These are phyloP conservation scores for Eriocheir sinensis DNA, from an alignment of 1,140 invertebrate species.

Conservation along the genomic window DNA sequence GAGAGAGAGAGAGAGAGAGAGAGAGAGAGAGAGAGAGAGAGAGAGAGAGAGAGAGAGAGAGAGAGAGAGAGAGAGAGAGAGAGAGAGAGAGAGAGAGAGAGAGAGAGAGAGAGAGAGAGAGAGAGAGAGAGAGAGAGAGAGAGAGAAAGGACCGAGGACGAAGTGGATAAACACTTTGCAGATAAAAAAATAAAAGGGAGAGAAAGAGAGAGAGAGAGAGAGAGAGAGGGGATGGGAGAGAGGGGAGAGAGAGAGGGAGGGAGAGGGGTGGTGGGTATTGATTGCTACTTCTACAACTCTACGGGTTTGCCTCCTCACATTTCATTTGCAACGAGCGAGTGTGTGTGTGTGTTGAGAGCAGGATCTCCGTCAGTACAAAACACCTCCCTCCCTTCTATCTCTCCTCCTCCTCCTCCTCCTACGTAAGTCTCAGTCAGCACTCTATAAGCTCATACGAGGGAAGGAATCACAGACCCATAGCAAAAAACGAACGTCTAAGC, in stretches of 20 bases:
- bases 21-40: neutral
- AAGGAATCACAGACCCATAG: neutral
- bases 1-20: no score
- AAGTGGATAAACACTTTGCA: no score
- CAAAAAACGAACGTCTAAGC: no score
- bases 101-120: no score
- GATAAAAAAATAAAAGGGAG: no score
- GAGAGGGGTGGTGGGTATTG: neutral
- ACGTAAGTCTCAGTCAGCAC: neutral
- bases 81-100: no score
- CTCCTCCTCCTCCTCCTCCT: neutral
- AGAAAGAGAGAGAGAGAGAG: neutral
- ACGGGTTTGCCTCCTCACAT: constrained; percentile 11
- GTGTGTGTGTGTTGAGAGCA: constrained; percentile 5
- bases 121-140: no score
- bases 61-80: no score
- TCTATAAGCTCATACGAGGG: neutral
- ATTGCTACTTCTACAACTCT: constrained; percentile 24
- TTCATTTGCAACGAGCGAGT: neutral
- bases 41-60: neutral
- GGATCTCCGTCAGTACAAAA: no score
- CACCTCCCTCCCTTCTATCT: neutral
- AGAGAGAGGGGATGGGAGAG: neutral
- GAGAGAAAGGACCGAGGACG: no score
- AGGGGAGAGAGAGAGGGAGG: neutral